A percentile compares a stretch with the other conserved stretches of the same genome.
Evolutionary conservation across 37 sponge, comb jelly and placozoan species (phyloP).

Genomic region (Cliona cf. orientalis): DNA sequence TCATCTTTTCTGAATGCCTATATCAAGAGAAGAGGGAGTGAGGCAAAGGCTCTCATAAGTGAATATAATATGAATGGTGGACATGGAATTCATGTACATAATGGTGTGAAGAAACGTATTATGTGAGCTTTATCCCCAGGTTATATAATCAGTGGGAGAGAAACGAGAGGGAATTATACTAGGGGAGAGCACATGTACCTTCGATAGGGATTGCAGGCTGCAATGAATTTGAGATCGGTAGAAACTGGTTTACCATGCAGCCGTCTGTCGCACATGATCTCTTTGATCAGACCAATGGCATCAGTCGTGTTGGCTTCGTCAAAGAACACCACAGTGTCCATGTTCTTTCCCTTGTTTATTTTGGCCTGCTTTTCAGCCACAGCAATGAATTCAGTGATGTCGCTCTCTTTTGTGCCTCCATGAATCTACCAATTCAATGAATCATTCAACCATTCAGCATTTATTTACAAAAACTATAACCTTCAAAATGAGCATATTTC

Average conservation of each 20-base stretch:
- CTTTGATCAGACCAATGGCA: conserved; percentile 94
- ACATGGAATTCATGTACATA: neutral
- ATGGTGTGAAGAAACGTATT: too few species aligned
- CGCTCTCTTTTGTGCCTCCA: conserved; percentile 83
- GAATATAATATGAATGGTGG: neutral
- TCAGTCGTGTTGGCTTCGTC: conserved; percentile 99
- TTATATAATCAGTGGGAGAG: neutral
- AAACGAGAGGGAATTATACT: neutral
- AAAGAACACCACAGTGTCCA: conserved; percentile 94
- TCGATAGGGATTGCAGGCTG: conserved; percentile 97
- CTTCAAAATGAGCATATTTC: conserved; percentile 79
- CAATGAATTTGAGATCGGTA: conserved; percentile 88
- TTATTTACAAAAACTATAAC: conserved; percentile 16
- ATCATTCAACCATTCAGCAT: neutral
- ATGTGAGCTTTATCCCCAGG: neutral
- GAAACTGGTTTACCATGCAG: conserved; percentile 79
- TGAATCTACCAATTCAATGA: conserved; percentile 66
- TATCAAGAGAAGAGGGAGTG: too few species aligned
- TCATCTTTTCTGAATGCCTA: conserved; percentile 87
- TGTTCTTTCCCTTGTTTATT: conserved; percentile 25
- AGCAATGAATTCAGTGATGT: conserved; percentile 53
- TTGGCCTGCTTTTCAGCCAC: conserved; percentile 67
- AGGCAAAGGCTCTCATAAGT: neutral
- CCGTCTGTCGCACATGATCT: conserved; percentile 97
- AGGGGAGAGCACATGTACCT: conserved; percentile 34